These are phyloP conservation scores for Nibea coibor DNA, from an alignment of 2,113 vertebrate genomes.

Conservation along the genomic window DNA sequence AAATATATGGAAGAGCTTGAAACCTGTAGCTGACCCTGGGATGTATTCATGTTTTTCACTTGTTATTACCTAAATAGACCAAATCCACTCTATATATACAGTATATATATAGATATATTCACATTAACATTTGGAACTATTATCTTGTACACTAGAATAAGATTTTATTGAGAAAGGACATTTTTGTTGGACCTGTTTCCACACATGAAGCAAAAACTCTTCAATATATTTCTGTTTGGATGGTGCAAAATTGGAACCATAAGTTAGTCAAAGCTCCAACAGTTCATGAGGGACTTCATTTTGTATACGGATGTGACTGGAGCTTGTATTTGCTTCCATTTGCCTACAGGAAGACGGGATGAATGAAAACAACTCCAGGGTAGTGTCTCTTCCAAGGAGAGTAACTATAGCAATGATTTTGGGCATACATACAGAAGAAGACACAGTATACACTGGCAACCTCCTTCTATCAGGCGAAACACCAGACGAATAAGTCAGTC, in stretches of 20 bases:
- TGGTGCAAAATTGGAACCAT: not conserved
- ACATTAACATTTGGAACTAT: constrained; percentile 20
- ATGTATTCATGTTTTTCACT: not conserved
- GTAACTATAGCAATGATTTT: constrained; percentile 2
- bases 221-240: constrained; percentile 12
- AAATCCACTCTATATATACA: not conserved
- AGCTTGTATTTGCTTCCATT: constrained; percentile 25
- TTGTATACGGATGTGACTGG: not conserved
- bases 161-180: constrained; percentile 11
- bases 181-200: not conserved
- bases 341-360: not conserved
- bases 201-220: not conserved
- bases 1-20: not conserved
- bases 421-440: constrained; percentile 11
- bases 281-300: not conserved
- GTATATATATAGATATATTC: not conserved
- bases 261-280: too few species aligned
- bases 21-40: not conserved
- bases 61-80: not conserved
- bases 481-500: constrained; percentile 67
- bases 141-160: not conserved
- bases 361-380: not conserved
- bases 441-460: constrained; percentile 13
- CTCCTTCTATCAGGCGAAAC: constrained; percentile 48
- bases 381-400: constrained; percentile 28